Conservation (phyloP, 2,113 vertebrate genomes). For the Mesoclemmys tuberculata region DNA sequence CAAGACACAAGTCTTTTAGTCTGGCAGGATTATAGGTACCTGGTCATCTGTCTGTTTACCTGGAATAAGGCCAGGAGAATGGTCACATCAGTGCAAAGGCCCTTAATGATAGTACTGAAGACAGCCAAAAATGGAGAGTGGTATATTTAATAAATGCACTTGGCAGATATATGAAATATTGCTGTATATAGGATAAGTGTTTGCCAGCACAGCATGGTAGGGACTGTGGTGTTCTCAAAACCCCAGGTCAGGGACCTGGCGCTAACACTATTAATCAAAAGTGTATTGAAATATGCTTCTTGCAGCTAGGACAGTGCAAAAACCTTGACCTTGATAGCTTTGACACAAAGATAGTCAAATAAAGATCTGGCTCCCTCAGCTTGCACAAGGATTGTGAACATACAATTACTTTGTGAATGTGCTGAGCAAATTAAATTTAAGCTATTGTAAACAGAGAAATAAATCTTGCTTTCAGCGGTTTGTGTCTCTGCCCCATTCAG, state of each 20-base stretch:
- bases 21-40: neutral
- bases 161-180: rapidly evolving
- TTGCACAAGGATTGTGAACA: neutral
- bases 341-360: neutral
- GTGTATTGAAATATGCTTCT: rapidly evolving
- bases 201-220: rapidly evolving
- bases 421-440: neutral
- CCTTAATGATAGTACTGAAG: neutral
- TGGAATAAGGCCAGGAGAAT: neutral
- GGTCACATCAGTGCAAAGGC: neutral
- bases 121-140: neutral
- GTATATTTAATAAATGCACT: rapidly evolving
- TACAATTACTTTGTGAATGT: neutral
- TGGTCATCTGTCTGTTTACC: rapidly evolving
- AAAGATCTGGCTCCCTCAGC: neutral
- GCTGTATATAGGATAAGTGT: rapidly evolving
- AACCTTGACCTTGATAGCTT: neutral
- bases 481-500: neutral
- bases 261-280: neutral
- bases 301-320: neutral
- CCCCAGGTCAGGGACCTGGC: neutral
- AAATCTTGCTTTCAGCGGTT: rapidly evolving
- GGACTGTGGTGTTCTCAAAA: neutral
- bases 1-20: neutral
- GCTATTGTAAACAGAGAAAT: neutral